Conservation (phyloP, 2,113 vertebrate species). For the Cinclus mexicanus region DNA sequence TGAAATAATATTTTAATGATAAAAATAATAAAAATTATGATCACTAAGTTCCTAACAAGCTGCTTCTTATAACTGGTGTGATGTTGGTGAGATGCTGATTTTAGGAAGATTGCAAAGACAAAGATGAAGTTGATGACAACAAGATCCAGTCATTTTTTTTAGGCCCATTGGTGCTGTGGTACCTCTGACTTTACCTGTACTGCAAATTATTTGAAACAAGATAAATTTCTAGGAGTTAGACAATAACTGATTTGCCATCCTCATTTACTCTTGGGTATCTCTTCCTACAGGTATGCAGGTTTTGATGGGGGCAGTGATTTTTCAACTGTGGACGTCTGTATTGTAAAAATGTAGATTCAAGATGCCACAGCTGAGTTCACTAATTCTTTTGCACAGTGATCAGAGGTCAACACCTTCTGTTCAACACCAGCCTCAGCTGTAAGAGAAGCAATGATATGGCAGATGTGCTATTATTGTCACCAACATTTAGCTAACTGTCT, state of each 20-base stretch:
- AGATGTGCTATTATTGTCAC: not conserved
- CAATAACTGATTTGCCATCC: not conserved
- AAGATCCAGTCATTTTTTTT: not conserved
- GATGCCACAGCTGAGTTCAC: not conserved
- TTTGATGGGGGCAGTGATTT: not conserved
- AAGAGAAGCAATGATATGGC: not conserved
- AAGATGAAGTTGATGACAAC: not conserved
- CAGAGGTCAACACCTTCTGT: not conserved
- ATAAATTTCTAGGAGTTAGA: not conserved
- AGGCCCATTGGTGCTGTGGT: not conserved
- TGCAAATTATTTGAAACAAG: not conserved
- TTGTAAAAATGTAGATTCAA: not conserved
- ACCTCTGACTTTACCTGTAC: not conserved
- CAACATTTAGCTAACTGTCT: not conserved
- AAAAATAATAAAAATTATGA: not conserved
- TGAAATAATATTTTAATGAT: not conserved
- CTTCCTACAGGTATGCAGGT: not conserved
- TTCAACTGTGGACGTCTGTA: not conserved
- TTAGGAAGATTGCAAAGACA: not conserved
- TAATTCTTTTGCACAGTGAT: not conserved
- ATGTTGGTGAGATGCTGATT: not conserved
- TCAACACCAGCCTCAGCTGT: not conserved
- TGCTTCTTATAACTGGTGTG: not conserved
- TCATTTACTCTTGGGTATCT: not conserved
- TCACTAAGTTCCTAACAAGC: not conserved